Percentiles rank a stretch among this genome's conserved stretches.
Conservation (phyloP, 2,888 invertebrate genomes). For the Pseudococcus jackbeardsleyi region DNA sequence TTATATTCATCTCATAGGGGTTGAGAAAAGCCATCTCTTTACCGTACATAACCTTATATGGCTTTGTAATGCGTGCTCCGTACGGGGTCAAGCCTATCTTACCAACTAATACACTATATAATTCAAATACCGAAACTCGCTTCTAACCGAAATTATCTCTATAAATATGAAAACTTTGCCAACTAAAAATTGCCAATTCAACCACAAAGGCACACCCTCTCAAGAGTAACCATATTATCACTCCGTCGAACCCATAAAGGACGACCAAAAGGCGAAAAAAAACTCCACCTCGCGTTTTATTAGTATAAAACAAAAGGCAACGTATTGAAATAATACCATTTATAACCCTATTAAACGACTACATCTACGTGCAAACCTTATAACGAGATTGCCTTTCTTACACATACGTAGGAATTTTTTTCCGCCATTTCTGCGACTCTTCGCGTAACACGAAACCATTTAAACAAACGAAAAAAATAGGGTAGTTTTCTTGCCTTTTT, state of each 20-base stretch:
- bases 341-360: constrained; percentile 31
- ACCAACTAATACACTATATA: constrained; percentile 4
- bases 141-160: constrained; percentile 1
- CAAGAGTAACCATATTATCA: neutral
- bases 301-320: constrained; percentile 18
- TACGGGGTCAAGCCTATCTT: constrained; percentile 18
- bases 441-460: neutral
- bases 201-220: constrained; percentile 22
- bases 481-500: neutral
- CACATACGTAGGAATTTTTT: neutral
- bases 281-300: neutral
- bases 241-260: constrained; percentile 13
- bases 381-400: constrained; percentile 22
- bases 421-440: neutral
- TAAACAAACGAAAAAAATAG: constrained; percentile 2
- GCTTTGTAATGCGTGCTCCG: neutral
- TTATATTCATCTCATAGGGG: neutral
- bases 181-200: constrained; percentile 28
- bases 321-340: constrained; percentile 27
- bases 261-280: neutral
- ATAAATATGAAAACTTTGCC: constrained; percentile 32
- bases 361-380: constrained; percentile 4
- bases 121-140: constrained; percentile 23
- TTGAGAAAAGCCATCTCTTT: neutral
- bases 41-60: neutral